Base-by-base conservation (phyloP, 2,113 vertebrate species). In the Okapia johnstoni region DNA sequence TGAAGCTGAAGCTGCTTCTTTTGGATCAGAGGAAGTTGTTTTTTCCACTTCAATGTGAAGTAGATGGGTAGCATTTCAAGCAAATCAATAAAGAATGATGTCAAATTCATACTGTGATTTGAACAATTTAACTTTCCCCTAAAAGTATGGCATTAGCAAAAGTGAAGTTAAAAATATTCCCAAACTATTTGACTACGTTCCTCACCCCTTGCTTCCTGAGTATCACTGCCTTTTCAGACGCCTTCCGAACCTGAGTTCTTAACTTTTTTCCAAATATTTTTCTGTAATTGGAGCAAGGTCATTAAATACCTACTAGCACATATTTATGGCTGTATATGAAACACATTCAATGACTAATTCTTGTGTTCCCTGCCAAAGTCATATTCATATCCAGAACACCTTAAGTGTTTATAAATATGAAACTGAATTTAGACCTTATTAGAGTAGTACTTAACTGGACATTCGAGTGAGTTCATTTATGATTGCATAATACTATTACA, bases 1-100 rank as follows among this genome's bases (percentile, higher is more conserved):
- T 98, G 98, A 99, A 99, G 98, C 94, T 98, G 98, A 98, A 98
- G 98, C 94, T 98, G 98, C 98, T 99, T 98, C 98, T 98, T 97
- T 94, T 97, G 98, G 93, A 97, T 96, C 98, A n/a, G n/a, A n/a
- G n/a, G n/a, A n/a, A n/a, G n/a, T n/a, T n/a, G n/a, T n/a, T 97
- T 97, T 98, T 98, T 98, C 99, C 98, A 99, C 99, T 99, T 99
- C 99, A 99, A 99, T 99, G 98, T 99, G 99, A 99, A 99, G 99
- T 91, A 99, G 99, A 98, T 97, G 55, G 92, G 98, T 98, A 98
- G 96, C 70, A 85, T 98, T 98, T 98, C 9, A 93, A 94, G 28
- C 9, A 87, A 90, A 88, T 96, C 79, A 96, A 61, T 91, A 90
- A 60, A 85, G 15, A 93, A 21, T 19, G 90, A 85, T 70, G 70